Evolutionary conservation across 2,888 invertebrate genomes (phyloP), one percentile per base, ranked within the genome.

Genomic region (Hartigia nigra): DNA sequence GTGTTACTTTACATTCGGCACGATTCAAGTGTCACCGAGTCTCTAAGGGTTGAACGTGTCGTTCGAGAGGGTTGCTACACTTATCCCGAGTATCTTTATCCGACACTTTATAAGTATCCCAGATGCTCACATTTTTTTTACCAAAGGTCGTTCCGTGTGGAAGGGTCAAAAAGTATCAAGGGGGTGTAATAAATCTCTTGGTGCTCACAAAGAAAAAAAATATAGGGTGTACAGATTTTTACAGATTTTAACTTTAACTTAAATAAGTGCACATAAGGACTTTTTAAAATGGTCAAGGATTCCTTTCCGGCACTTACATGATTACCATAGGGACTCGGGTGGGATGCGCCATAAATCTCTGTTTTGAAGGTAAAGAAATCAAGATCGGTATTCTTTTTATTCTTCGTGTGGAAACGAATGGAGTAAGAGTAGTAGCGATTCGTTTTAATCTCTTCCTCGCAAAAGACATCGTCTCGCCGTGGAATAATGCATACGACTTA

Each of bases 401-500:
- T 55, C 55, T 55, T 9, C 23, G 9, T 9, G 23, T 55, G 55
- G 23, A 55, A 55, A 23, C 55, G 9, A 55, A 14, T 23, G 55
- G 55, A 23, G 55, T 55, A 55, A 55, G 23, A 55, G 23, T 70
- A n/a, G 37, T 76, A 69, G 32, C 76, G 76, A 74, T 79, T 72
- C 72, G 79, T 37, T 78, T 78, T 34, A 70, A 77, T 78, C 75
- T 77, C 76, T 78, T 75, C 75, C 35, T 39, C 55, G 70, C 76
- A 37, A 74, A 37, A 76, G 35, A 74, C 75, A 75, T 79, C 69
- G 75, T 69, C 76, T 79, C 74, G 55, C 55, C 80, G 76, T 81
- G 81, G 85, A 87, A 87, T 87, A 87, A 88, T 88, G 82, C 85
- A 86, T 86, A 84, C 80, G 80, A 77, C 79, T 80, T 74, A 77